Percentiles rank a stretch among this genome's conserved stretches.
Conservation (phyloP, 2,888 invertebrate genomes). For the Tipula confusa region DNA sequence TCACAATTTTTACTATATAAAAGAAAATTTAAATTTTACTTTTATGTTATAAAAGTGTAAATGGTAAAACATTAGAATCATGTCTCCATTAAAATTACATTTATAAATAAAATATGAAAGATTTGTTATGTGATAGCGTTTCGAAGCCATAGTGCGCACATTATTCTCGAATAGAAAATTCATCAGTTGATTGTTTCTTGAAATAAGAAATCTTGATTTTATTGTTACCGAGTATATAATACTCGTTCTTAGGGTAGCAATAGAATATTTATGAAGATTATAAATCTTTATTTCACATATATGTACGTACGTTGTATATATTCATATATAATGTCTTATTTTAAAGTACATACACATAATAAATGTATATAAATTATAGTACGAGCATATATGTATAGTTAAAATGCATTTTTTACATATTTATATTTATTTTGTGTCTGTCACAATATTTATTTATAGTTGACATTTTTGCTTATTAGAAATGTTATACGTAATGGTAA, state of each 20-base stretch:
- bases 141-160: neutral
- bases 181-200: neutral
- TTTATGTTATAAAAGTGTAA: neutral
- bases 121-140: neutral
- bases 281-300: neutral
- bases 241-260: neutral
- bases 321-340: no score
- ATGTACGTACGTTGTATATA: neutral
- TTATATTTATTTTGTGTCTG: neutral
- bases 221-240: neutral
- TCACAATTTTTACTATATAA: no score
- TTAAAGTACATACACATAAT: no score
- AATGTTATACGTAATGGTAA: no score
- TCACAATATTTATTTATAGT: neutral
- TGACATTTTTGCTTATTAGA: neutral
- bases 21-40: no score
- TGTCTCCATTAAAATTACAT: neutral
- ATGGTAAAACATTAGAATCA: neutral
- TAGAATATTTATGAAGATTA: neutral
- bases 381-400: neutral
- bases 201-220: neutral
- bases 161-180: neutral
- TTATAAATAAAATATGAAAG: neutral
- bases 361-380: neutral
- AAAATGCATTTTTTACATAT: neutral